phyloP scores from a whole-genome alignment of 2,113 vertebrate genomes.

The Platycercus adscitus region DNA sequence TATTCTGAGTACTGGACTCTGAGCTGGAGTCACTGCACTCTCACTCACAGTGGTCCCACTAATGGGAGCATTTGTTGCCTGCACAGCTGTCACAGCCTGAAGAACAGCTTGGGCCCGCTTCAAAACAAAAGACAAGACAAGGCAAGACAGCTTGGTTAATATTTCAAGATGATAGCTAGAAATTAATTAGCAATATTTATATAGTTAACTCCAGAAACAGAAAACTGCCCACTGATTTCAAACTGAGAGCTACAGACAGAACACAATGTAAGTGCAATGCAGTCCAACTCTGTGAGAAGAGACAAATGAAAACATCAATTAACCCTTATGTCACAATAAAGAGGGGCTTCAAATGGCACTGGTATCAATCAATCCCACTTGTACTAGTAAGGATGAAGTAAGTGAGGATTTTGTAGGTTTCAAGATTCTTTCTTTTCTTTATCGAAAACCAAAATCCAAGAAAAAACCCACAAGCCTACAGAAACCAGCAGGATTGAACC shows the following conservation, averaged over 20 bases:
- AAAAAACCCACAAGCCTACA: neutral
- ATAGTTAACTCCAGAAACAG: neutral
- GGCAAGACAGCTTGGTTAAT: neutral
- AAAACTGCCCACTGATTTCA: neutral
- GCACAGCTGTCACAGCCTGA: conserved; percentile 89
- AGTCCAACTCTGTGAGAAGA: neutral
- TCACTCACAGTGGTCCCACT: conserved; percentile 88
- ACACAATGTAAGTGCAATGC: neutral
- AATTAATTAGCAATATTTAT: neutral
- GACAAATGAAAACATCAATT: neutral
- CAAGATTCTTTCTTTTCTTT: neutral
- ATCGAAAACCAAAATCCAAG: neutral
- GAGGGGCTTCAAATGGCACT: neutral
- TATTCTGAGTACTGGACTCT: conserved; percentile 95
- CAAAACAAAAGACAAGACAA: neutral
- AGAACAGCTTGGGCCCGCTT: conserved; percentile 91
- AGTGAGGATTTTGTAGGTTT: neutral
- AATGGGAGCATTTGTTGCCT: conserved; percentile 88
- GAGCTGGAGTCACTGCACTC: conserved; percentile 87
- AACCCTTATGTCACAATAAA: neutral
- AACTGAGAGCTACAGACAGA: neutral
- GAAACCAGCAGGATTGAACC: neutral
- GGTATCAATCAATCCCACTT: neutral
- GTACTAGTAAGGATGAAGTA: neutral
- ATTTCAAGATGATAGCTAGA: neutral